Conservation (phyloP, 2,888 invertebrate species). For the Drosophila colorata region DNA sequence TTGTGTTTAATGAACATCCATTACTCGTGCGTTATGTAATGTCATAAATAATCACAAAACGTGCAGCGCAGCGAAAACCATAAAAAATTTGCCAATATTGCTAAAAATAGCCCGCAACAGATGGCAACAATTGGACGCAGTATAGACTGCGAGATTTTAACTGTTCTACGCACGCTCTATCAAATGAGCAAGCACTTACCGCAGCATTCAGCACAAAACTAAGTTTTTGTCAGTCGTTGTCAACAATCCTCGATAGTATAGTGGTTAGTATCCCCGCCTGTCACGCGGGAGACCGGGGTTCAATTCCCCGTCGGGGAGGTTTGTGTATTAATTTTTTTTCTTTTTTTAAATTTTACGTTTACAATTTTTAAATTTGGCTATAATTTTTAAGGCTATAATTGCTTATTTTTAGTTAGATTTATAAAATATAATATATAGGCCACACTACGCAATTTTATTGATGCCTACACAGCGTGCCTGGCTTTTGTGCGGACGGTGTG, state of each 20-base stretch:
- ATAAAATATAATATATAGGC: no score
- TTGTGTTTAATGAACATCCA: slow-evolving; percentile 81
- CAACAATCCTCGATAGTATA: slow-evolving; percentile 82
- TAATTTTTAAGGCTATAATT: neutral
- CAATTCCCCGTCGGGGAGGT: slow-evolving; percentile 84
- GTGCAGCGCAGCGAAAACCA: slow-evolving; percentile 71
- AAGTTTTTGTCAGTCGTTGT: slow-evolving; percentile 5
- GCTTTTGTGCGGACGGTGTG: neutral
- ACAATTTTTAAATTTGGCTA: neutral
- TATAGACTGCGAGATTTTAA: slow-evolving; percentile 31
- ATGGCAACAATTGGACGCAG: slow-evolving; percentile 68
- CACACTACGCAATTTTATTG: no score
- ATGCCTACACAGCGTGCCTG: neutral
- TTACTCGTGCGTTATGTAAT: slow-evolving; percentile 74
- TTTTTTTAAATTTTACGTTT: neutral
- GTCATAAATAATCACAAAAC: slow-evolving; percentile 76
- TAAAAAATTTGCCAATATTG: slow-evolving; percentile 81
- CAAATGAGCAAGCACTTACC: neutral
- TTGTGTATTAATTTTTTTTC: slow-evolving; percentile 12
- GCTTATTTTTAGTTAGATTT: neutral
- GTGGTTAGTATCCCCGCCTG: slow-evolving; percentile 84
- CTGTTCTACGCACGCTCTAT: neutral
- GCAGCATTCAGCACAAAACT: slow-evolving; percentile 26
- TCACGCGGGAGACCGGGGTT: slow-evolving; percentile 84
- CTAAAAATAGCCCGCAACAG: slow-evolving; percentile 75